A percentile compares a stretch with the other conserved stretches of the same genome.
phyloP scores from a whole-genome alignment of 30 jellyfish, hydroid and myxozoan species.

The Sanderia malayensis region DNA sequence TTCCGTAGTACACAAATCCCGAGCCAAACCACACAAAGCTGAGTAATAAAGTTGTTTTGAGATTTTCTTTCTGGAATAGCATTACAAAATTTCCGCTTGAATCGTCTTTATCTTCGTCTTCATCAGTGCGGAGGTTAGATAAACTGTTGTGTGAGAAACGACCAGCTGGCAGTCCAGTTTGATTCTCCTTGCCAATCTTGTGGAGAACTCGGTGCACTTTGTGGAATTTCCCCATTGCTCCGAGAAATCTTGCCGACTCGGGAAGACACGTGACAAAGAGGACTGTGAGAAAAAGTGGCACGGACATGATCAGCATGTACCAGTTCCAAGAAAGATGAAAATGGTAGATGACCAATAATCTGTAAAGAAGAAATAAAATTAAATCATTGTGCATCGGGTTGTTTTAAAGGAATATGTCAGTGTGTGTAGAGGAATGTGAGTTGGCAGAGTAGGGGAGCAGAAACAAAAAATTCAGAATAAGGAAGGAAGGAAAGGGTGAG shows the following conservation, averaged over 20 bases:
- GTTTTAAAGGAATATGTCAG: too few species aligned
- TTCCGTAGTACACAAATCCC: constrained; percentile 56
- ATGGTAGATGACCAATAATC: constrained; percentile 44
- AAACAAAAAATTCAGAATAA: too few species aligned
- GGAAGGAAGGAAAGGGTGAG: too few species aligned
- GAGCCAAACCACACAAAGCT: constrained; percentile 46
- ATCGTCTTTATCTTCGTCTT: background rate
- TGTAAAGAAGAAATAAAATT: too few species aligned
- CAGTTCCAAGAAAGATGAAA: constrained; percentile 37
- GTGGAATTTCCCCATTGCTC: constrained; percentile 52
- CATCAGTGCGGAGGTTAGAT: background rate
- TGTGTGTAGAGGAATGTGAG: too few species aligned
- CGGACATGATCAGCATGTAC: constrained; percentile 40
- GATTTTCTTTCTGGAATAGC: constrained; percentile 13
- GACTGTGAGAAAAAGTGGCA: constrained; percentile 38
- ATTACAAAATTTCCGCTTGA: constrained; percentile 16
- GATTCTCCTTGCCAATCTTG: constrained; percentile 54
- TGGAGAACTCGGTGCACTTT: constrained; percentile 27
- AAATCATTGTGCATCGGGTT: too few species aligned
- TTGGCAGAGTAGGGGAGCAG: too few species aligned
- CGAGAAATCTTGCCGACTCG: constrained; percentile 64
- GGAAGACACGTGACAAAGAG: constrained; percentile 31
- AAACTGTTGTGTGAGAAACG: constrained; percentile 22
- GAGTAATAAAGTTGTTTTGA: constrained; percentile 25
- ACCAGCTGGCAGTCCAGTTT: constrained; percentile 57